A percentile compares a stretch with the other conserved stretches of the same genome.
Conservation (phyloP, 2,888 invertebrate species). For the Zygogramma bicolorata region DNA sequence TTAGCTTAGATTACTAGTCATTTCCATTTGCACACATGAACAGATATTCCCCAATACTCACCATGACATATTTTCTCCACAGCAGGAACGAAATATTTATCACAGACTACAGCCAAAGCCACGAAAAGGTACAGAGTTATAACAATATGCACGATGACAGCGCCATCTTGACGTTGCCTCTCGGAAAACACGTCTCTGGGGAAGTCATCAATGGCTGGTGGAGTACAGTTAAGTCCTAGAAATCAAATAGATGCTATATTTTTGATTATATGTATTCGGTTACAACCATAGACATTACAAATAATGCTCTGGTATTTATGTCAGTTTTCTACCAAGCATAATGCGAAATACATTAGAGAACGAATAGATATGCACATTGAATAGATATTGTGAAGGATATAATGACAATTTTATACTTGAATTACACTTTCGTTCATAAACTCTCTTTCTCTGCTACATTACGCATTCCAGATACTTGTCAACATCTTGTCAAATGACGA, state of each 20-base stretch:
- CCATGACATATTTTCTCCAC: constrained; percentile 92
- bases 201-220: constrained; percentile 90
- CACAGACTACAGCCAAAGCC: constrained; percentile 88
- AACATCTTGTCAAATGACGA: too few relatives aligned
- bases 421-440: too few relatives aligned
- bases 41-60: too few relatives aligned
- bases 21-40: not conserved
- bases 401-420: too few relatives aligned
- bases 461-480: too few relatives aligned
- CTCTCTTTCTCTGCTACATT: too few relatives aligned
- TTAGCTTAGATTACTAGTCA: not conserved
- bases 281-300: too few relatives aligned
- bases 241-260: constrained; percentile 19
- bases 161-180: constrained; percentile 82
- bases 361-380: too few relatives aligned
- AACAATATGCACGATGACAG: constrained; percentile 82
- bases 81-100: constrained; percentile 94
- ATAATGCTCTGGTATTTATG: not conserved
- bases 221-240: constrained; percentile 77
- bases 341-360: too few relatives aligned
- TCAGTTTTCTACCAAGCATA: too few relatives aligned
- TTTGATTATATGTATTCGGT: too few relatives aligned
- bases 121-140: constrained; percentile 88
- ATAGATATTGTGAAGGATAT: too few relatives aligned
- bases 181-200: constrained; percentile 85